Evolutionary conservation across 1,140 invertebrate genomes (phyloP), one percentile per base, ranked within the genome.

Genomic region (Dreissena polymorpha): DNA sequence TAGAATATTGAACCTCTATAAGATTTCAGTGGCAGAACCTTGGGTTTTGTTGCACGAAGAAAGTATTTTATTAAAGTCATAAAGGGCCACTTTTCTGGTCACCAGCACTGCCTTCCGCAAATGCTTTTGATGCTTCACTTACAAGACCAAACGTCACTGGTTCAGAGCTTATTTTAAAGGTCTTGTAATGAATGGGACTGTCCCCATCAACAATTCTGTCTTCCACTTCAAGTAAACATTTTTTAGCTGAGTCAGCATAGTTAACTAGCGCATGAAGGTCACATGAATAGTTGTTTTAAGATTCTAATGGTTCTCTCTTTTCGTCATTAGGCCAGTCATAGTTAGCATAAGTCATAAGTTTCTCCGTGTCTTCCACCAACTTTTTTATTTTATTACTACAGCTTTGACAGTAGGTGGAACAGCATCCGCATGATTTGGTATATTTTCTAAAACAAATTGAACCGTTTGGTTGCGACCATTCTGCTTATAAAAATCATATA

Each of bases 1-100:
- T 14, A 78, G 49, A 60, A 80, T 63, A 64, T 80, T 80, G 39
- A 80, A 80, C 67, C 77, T 50, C 64, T 79, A 23, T 70, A 79
- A 16, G 76, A 64, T 29, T 71, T 21, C 53, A 80, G 76, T 5
- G 76, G 65, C 25, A 78, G 64, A 18, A 39, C 51, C 39, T 68
- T 78, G 50, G 68, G 67, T 14, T 57, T 12, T 27, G 57, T 74
- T 18, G 57, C 53, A n/a, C 25, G 12, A 16, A 85, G 51, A 39
- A 80, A 76, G 18, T 69, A 21, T 57, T 14, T 21, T 13, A 71
- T 49, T 65, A 63, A 85, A 39, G 71, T 74, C 27, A 18, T 53
- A 57, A 78, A 78, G 8, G 49, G 39, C 50, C 76, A 39, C n/a
- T 68, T 77, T 77, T 64, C 21, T 60, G 16, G 57, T 60, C 57